These are phyloP conservation scores for Phainopepla nitens DNA, from an alignment of 2,113 vertebrate genomes.

Conservation along the genomic window DNA sequence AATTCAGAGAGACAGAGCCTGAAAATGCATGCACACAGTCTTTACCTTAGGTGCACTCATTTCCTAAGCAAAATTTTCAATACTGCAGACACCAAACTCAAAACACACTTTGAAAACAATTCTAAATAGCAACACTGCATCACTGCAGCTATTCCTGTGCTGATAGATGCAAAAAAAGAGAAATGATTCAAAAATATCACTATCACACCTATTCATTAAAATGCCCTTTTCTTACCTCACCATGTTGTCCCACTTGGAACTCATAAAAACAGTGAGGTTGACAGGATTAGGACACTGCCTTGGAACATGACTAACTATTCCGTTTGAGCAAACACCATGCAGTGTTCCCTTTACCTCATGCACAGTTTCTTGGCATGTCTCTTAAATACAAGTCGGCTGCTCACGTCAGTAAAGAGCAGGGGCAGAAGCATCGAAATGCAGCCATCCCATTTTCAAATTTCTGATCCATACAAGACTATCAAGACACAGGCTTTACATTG, in stretches of 20 bases:
- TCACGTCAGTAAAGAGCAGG: not conserved
- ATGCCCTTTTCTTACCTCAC: not conserved
- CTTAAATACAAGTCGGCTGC: not conserved
- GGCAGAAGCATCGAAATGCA: not conserved
- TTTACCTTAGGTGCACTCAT: constrained; percentile 36
- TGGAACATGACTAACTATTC: not conserved
- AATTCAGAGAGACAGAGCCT: not conserved
- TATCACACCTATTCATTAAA: constrained; percentile 2
- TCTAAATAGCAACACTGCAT: constrained; percentile 40
- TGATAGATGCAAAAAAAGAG: not conserved
- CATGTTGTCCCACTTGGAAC: not conserved
- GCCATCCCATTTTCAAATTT: not conserved
- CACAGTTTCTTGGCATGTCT: not conserved
- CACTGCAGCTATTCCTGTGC: constrained; percentile 42
- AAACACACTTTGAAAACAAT: constrained; percentile 30
- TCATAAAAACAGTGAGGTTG: not conserved
- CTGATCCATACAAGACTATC: not conserved
- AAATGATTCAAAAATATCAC: not conserved
- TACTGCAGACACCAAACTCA: not conserved
- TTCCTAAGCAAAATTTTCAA: not conserved
- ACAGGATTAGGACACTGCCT: constrained; percentile 26
- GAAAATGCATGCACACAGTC: not conserved
- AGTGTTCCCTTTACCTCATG: not conserved
- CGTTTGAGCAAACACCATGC: not conserved
- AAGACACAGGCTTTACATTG: not conserved